Evolutionary conservation across 2,113 vertebrate genomes (phyloP).

Genomic region (Sapajus apella): DNA sequence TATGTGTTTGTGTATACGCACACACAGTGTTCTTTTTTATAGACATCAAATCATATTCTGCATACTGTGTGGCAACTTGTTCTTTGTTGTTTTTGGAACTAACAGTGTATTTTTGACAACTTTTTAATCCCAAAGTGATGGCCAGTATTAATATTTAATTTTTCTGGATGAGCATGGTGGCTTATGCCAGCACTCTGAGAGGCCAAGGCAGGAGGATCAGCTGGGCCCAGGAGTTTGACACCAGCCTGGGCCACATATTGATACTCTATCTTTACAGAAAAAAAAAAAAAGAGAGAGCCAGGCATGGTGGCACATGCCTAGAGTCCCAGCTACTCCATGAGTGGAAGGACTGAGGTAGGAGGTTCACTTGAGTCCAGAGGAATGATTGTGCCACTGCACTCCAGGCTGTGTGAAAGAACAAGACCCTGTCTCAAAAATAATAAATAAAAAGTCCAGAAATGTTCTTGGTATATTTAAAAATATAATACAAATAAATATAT

Average conservation of each 20-base stretch:
- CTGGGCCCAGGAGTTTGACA: too few relatives aligned
- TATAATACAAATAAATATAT: neutral
- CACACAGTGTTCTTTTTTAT: neutral
- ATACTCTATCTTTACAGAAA: too few relatives aligned
- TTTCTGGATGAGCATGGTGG: neutral
- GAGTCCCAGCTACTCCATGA: too few relatives aligned
- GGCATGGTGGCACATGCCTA: too few relatives aligned
- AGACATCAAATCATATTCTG: neutral
- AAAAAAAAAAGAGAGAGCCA: too few relatives aligned
- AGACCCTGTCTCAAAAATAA: too few relatives aligned
- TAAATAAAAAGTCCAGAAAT: neutral
- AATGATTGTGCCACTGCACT: neutral
- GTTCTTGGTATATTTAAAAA: neutral
- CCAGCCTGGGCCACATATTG: too few relatives aligned
- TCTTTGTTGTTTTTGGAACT: neutral
- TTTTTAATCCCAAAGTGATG: neutral
- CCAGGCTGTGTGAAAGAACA: too few relatives aligned
- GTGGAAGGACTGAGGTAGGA: too few relatives aligned
- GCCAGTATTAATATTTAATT: neutral
- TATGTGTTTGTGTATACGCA: fast-evolving
- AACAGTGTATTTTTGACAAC: neutral
- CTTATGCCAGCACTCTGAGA: too few relatives aligned
- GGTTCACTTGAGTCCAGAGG: too few relatives aligned
- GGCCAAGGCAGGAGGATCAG: too few relatives aligned
- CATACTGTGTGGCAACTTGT: neutral